phyloP scores from a whole-genome alignment of 2,888 invertebrate species.

The Bugula neritina region DNA sequence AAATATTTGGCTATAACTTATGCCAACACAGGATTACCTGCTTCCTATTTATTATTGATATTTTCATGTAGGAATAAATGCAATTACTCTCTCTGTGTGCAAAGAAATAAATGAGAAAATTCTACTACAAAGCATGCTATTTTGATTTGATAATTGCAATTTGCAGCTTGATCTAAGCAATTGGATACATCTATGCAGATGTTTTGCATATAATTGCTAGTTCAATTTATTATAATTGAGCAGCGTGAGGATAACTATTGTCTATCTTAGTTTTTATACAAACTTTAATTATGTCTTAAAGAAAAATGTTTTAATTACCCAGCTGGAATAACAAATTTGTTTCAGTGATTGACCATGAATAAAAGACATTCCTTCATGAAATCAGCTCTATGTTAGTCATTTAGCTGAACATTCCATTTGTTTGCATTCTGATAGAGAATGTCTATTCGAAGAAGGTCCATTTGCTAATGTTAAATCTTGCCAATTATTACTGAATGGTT shows the following conservation, averaged over 20 bases:
- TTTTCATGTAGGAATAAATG: background rate
- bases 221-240: background rate
- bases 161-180: background rate
- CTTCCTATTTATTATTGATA: background rate
- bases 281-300: background rate
- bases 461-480: background rate
- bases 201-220: background rate
- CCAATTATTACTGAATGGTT: background rate
- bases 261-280: background rate
- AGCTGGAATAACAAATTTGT: slow-evolving; percentile 20
- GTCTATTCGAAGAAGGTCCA: no score
- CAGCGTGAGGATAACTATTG: background rate
- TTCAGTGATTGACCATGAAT: slow-evolving; percentile 1
- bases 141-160: background rate
- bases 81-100: background rate
- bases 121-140: background rate
- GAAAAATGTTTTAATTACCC: background rate
- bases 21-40: background rate
- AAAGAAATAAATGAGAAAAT: background rate
- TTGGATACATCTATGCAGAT: slow-evolving; percentile 4
- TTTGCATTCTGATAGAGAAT: no score
- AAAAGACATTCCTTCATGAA: background rate
- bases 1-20: background rate
- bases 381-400: background rate
- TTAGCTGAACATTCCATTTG: background rate